Base-by-base conservation (phyloP, 2,888 invertebrate genomes). In the Keiferia lycopersicella region DNA sequence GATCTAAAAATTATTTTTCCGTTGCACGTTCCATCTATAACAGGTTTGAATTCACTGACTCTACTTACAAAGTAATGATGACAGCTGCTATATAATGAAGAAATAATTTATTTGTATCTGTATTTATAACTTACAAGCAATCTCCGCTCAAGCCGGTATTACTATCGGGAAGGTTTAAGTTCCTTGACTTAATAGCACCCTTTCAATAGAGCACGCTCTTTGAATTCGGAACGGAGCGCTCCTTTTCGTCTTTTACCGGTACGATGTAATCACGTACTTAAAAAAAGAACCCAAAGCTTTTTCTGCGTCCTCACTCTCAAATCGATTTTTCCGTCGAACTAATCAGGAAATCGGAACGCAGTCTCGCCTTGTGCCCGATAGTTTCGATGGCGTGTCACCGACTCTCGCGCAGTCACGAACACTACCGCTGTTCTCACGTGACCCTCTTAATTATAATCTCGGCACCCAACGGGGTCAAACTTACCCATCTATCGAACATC, bases 321-420 rank as follows among this genome's bases (percentile, higher is more conserved):
- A 69, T 66, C 67, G 64, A 70, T 71, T 71, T 72, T 69, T 66
- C 68, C 67, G 69, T 68, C 66, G 66, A 72, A 69, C 68, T 75
- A 78, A 80, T 82, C 81, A 79, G 79, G 79, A 84, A 89, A 88
- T 81, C 81, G 79, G 86, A 79, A 82, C 84, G 75, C 74, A 68
- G 73, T 78, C 78, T 81, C 75, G 80, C 88, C 89, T 91, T 88
- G 89, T 88, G 80, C 89, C 74, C 80, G 83, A 85, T 87, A 81
- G 78, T 77, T 73, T 70, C 71, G 73, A 77, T 90, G 81, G 88
- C 91, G 87, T 90, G 90, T 87, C 86, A 80, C 80, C 75, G 74
- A 70, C 70, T 77, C 81, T 78, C 75, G 82, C 80, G 75, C 80
- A 80, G 84, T 89, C 89, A 89, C 88, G 89, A 88, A 84, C 77